Conservation (phyloP, 1,140 invertebrate genomes). For the Chlorops oryzae region DNA sequence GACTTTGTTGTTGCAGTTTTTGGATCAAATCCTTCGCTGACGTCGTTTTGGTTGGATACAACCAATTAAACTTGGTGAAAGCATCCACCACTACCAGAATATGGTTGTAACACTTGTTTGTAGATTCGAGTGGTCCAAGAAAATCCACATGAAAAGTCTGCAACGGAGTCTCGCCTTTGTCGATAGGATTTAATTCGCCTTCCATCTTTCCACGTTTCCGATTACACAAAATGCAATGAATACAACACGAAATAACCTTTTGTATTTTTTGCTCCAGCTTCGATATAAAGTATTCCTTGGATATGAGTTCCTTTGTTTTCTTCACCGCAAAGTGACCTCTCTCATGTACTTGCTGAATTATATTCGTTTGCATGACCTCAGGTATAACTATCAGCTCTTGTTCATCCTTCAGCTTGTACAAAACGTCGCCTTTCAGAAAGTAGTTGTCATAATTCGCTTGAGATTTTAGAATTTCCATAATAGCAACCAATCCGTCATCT, state of each 20-base stretch:
- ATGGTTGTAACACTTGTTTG: constrained; percentile 32
- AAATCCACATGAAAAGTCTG: constrained; percentile 18
- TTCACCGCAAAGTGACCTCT: constrained; percentile 39
- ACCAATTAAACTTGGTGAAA: constrained; percentile 28
- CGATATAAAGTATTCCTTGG: constrained; percentile 43
- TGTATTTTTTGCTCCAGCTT: constrained; percentile 36
- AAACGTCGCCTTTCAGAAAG: constrained; percentile 22
- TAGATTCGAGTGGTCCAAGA: constrained; percentile 26
- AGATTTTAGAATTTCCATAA: constrained; percentile 2
- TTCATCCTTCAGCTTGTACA: constrained; percentile 24
- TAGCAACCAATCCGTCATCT: constrained; percentile 9
- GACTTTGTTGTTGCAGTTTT: no score
- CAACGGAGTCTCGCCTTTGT: constrained; percentile 29
- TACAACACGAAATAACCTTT: constrained; percentile 32
- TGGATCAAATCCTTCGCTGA: constrained; percentile 28
- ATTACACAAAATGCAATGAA: constrained; percentile 32
- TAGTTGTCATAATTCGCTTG: constrained; percentile 2
- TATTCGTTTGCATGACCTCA: constrained; percentile 28
- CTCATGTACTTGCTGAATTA: constrained; percentile 34
- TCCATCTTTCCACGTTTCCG: constrained; percentile 44
- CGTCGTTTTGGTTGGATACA: constrained; percentile 40
- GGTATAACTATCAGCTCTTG: constrained; percentile 29
- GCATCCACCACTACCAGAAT: constrained; percentile 29
- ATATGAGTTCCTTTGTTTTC: constrained; percentile 44
- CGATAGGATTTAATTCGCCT: constrained; percentile 34